Conservation (phyloP, 2,797 vertebrate genomes). For the Alfaro cultratus region DNA sequence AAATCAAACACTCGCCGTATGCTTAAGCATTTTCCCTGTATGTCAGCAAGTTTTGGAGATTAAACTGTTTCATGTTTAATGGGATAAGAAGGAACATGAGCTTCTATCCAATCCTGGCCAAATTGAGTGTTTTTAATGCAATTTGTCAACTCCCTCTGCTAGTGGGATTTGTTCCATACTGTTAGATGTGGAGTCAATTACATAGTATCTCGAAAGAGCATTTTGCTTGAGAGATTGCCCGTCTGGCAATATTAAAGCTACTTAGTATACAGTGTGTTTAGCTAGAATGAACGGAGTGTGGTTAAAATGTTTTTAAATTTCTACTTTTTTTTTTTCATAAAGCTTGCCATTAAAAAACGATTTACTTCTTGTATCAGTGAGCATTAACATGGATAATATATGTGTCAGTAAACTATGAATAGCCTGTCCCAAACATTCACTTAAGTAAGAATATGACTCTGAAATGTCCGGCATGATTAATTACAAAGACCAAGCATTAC, state of each 20-base stretch:
- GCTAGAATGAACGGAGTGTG: conserved; percentile 66
- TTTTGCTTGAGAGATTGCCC: conserved; percentile 85
- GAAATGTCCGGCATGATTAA: conserved; percentile 82
- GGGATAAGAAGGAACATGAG: conserved; percentile 86
- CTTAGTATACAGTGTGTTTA: conserved; percentile 79
- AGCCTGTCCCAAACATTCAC: conserved; percentile 60
- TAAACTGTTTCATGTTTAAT: conserved; percentile 88
- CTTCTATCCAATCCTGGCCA: conserved; percentile 86
- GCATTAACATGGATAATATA: conserved; percentile 38
- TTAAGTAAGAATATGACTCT: conserved; percentile 74
- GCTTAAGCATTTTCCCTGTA: conserved; percentile 72
- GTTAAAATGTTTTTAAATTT: conserved; percentile 64
- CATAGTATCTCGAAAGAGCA: conserved; percentile 84
- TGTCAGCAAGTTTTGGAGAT: conserved; percentile 86
- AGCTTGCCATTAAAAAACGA: conserved; percentile 34
- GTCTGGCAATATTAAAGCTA: conserved; percentile 85
- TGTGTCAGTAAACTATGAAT: conserved; percentile 38
- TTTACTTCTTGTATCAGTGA: conserved; percentile 22
- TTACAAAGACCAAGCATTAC: conserved; percentile 76
- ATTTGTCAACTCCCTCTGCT: conserved; percentile 86
- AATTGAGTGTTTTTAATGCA: conserved; percentile 88
- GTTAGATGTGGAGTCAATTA: conserved; percentile 89
- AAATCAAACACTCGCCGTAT: conserved; percentile 61
- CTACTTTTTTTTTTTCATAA: conserved; percentile 23
- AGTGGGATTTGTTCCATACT: conserved; percentile 89